phyloP scores from a whole-genome alignment of 2,888 invertebrate species.

The Poecilus cupreus region DNA sequence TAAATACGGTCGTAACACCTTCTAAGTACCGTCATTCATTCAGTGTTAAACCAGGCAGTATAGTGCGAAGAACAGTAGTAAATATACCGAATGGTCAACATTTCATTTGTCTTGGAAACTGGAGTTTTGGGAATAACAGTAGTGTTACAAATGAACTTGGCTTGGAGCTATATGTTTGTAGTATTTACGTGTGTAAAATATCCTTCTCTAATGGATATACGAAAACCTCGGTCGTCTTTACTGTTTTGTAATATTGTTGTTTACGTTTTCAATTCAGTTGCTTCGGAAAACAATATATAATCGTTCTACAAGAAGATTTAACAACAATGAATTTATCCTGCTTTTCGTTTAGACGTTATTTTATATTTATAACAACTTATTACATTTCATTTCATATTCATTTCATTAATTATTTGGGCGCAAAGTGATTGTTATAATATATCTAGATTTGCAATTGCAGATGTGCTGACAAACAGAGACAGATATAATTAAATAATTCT shows the following conservation, averaged over 20 bases:
- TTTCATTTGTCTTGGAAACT: conserved; percentile 46
- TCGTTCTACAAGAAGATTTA: neutral
- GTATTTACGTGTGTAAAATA: conserved; percentile 26
- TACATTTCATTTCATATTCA: no score
- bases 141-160: conserved; percentile 34
- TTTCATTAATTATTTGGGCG: no score
- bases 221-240: neutral
- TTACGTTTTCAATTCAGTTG: conserved; percentile 22
- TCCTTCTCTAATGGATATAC: conserved; percentile 1
- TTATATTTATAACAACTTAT: neutral
- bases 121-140: conserved; percentile 49
- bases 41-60: neutral
- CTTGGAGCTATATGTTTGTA: neutral
- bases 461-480: no score
- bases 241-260: conserved; percentile 14
- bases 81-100: conserved; percentile 47
- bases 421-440: no score
- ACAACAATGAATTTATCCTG: neutral
- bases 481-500: no score
- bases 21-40: conserved; percentile 36
- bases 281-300: neutral
- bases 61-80: conserved; percentile 23
- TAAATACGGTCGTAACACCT: conserved; percentile 40
- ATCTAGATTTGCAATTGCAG: no score
- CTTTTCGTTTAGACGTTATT: neutral